Conservation (phyloP, 1,140 invertebrate genomes). For the Lysiphlebus fabarum region DNA sequence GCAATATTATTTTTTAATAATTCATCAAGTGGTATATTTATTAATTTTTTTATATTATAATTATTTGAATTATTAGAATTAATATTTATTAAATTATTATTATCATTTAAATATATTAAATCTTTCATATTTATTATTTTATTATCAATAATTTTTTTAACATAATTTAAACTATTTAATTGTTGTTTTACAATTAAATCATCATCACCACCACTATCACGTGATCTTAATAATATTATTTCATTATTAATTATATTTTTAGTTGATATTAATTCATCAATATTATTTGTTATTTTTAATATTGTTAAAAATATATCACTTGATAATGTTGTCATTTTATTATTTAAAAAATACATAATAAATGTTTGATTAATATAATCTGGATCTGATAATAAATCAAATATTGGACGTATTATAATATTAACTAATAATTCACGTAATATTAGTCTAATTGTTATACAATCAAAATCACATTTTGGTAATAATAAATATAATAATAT, state of each 20-base stretch:
- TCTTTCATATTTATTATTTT: constrained; percentile 64
- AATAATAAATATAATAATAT: constrained; percentile 80
- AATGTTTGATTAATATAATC: constrained; percentile 92
- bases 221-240: constrained; percentile 75
- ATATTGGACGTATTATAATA: constrained; percentile 73
- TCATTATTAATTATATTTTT: constrained; percentile 75
- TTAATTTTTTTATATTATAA: constrained; percentile 52
- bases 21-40: constrained; percentile 71
- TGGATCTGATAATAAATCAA: constrained; percentile 84
- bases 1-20: constrained; percentile 79
- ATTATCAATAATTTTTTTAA: constrained; percentile 72
- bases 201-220: constrained; percentile 79
- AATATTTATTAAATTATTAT: too few relatives aligned
- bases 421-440: constrained; percentile 80
- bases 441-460: constrained; percentile 73
- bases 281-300: constrained; percentile 71
- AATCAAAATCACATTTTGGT: constrained; percentile 82
- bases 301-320: constrained; percentile 81
- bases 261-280: constrained; percentile 78
- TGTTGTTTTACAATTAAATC: constrained; percentile 83
- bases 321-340: constrained; percentile 64
- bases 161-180: constrained; percentile 81
- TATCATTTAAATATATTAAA: constrained; percentile 54
- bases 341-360: constrained; percentile 60
- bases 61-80: too few relatives aligned